Base-by-base conservation (phyloP, 2,797 vertebrate species). In the Tachyglossus aculeatus region DNA sequence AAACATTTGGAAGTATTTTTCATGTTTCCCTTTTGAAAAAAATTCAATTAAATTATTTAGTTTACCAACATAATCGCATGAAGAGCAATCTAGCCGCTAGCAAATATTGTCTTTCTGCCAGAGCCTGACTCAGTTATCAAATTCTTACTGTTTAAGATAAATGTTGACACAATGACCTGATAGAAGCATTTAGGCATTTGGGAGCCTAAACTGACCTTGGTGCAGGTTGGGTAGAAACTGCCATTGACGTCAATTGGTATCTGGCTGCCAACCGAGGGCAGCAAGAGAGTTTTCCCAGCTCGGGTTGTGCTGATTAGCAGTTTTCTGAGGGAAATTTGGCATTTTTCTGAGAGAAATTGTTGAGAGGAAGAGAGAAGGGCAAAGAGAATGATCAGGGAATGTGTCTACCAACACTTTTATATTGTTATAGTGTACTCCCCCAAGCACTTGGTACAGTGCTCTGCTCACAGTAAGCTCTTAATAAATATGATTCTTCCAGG, bases 231-330 rank as follows among this genome's bases (percentile, higher is more conserved):
- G n/a, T n/a, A n/a, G n/a, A 45, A 27, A 45, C 31, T 64, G 16
- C 29, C 43, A 3, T 2, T 66, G 36, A 3, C 40, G 44, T 55
- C 50, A 51, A 65, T 22, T 70, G 1, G 29, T 56, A 60, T 81
- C 40, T 27, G 4, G 13, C 22, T 74, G 64, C 48, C 22, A 40
- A 76, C 21, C 45, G 47, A 79, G 67, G 37, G 9, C 47, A 2
- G 4, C 56, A 56, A 50, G 59, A 47, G 43, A 65, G 27, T 64
- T 76, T 78, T 29, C 29, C 52, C 37, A 51, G 7, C 56, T 81
- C 52, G 15, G 54, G 76, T 38, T 74, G 34, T 85, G 74, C 54
- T 77, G 78, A 77, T 78, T 83, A 71, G 74, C 67, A 78, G 71
- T 77, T 89, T 92, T 72, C 67, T 48, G n/a, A n/a, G n/a, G n/a